Evolutionary conservation across 2,888 invertebrate species (phyloP).

Genomic region (Lutraria lutraria): DNA sequence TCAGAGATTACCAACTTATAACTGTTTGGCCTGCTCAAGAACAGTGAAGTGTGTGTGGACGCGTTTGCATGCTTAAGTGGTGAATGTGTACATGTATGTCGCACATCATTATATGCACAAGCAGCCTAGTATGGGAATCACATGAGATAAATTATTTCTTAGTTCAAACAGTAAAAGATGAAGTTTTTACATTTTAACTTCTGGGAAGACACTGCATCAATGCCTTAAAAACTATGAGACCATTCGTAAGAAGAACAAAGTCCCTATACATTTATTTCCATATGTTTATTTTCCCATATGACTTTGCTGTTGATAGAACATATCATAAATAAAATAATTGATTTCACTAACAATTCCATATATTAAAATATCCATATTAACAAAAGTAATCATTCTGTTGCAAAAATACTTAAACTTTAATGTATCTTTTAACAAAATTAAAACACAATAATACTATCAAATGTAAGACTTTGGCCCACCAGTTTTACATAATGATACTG

Average conservation of each 20-base stretch:
- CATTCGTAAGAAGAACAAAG: background rate
- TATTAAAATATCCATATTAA: background rate
- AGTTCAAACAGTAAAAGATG: too few relatives aligned
- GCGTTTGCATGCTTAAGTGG: too few relatives aligned
- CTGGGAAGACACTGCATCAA: too few relatives aligned
- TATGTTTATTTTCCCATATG: conserved; percentile 23
- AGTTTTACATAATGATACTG: background rate
- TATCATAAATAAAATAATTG: background rate
- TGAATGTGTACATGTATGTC: too few relatives aligned
- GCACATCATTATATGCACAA: too few relatives aligned
- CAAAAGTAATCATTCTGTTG: background rate
- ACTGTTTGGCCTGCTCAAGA: too few relatives aligned
- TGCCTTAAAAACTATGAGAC: too few relatives aligned
- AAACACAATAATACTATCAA: background rate
- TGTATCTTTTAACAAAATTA: background rate
- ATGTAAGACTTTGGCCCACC: background rate
- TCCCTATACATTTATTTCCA: background rate
- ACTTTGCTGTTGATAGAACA: background rate
- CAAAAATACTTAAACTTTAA: background rate
- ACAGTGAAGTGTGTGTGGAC: too few relatives aligned
- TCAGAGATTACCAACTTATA: too few relatives aligned
- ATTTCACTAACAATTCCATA: conserved; percentile 13
- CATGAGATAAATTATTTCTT: too few relatives aligned
- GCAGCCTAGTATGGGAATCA: too few relatives aligned
- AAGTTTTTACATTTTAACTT: too few relatives aligned